Conservation (phyloP, 2,888 invertebrate genomes). For the Cinara cedri region DNA sequence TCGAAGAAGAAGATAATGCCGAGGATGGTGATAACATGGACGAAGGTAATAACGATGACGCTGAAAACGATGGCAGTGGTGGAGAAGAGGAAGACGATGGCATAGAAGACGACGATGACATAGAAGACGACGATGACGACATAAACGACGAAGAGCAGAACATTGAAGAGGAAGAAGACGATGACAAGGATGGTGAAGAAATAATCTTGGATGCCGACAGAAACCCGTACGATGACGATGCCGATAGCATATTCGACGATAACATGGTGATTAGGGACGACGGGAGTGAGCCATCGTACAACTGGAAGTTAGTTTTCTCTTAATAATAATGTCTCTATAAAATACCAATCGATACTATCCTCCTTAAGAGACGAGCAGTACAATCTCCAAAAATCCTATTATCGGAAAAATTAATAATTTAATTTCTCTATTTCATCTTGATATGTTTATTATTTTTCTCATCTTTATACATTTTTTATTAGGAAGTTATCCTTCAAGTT, state of each 20-base stretch:
- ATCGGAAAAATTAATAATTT: no score
- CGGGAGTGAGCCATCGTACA: constrained; percentile 21
- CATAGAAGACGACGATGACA: neutral
- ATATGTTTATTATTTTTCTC: no score
- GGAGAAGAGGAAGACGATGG: neutral
- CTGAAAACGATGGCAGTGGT: no score
- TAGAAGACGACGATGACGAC: neutral
- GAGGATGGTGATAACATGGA: no score
- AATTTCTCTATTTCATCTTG: no score
- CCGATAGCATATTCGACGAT: constrained; percentile 5
- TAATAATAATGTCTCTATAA: no score
- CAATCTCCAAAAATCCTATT: no score
- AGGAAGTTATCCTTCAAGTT: no score
- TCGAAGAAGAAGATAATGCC: no score
- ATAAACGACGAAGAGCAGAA: neutral
- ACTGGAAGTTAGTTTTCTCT: constrained; percentile 42
- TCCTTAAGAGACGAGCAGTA: no score
- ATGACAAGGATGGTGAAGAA: constrained; percentile 65
- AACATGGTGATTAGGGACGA: neutral
- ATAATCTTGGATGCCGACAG: constrained; percentile 32
- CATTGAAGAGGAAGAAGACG: constrained; percentile 66
- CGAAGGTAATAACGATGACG: neutral
- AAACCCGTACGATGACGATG: constrained; percentile 32
- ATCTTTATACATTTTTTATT: no score
- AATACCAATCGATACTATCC: no score